These are phyloP conservation scores for Tiaroga cobitis DNA, from an alignment of 2,797 vertebrate genomes.

Conservation along the genomic window DNA sequence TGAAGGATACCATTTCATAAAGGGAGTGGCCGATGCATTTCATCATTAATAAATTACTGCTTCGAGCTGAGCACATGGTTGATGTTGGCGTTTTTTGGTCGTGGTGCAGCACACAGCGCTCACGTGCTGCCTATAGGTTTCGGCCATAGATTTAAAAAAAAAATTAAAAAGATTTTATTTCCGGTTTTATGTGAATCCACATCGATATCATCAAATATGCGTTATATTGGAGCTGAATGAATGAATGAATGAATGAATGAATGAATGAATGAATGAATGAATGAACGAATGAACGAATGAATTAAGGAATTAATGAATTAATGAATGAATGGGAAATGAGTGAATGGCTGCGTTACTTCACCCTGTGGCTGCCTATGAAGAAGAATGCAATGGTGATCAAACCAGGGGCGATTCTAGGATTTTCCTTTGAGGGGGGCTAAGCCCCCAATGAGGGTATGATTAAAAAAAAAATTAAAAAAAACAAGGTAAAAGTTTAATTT, in stretches of 20 bases:
- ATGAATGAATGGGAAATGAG: constrained; percentile 59
- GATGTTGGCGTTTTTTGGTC: background rate
- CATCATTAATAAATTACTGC: constrained; percentile 1
- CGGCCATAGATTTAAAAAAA: constrained; percentile 48
- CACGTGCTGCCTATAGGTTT: constrained; percentile 54
- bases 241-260: constrained; percentile 60
- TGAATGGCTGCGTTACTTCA: constrained; percentile 60
- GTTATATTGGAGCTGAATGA: constrained; percentile 60
- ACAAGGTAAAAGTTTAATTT: no score
- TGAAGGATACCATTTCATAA: background rate
- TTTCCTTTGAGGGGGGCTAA: no score
- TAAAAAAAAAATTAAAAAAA: no score
- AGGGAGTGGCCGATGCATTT: constrained; percentile 17
- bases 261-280: constrained; percentile 64
- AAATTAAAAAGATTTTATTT: background rate
- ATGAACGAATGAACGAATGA: constrained; percentile 61
- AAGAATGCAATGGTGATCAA: background rate
- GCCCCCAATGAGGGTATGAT: no score
- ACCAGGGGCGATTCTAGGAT: no score
- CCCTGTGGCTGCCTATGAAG: background rate
- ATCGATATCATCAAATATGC: constrained; percentile 63
- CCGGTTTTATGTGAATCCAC: constrained; percentile 43
- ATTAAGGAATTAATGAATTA: constrained; percentile 62
- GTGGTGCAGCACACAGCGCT: constrained; percentile 42
- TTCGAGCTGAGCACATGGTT: background rate